These are phyloP conservation scores for Paedocypris micromegethes DNA, from an alignment of 2,797 vertebrate species.

Conservation along the genomic window DNA sequence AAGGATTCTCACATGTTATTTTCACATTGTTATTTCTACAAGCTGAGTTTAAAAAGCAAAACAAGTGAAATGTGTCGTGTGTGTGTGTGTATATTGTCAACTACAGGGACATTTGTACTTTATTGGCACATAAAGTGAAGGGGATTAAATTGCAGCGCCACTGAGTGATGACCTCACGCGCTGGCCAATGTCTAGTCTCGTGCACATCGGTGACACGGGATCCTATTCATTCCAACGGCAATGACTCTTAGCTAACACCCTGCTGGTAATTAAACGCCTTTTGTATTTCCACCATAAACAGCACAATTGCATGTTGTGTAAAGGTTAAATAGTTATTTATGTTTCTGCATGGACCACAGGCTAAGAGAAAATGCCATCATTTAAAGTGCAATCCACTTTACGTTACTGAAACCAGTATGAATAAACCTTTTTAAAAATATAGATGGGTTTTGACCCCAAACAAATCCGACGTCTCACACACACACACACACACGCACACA, in stretches of 20 bases:
- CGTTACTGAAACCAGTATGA: too few relatives aligned
- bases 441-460: too few relatives aligned
- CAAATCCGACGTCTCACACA: too few relatives aligned
- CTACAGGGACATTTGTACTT: not conserved
- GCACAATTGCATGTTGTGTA: slow-evolving; percentile 45
- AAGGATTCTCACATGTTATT: not conserved
- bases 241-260: slow-evolving; percentile 44
- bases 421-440: too few relatives aligned
- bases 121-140: slow-evolving; percentile 20
- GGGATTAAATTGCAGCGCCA: slow-evolving; percentile 46
- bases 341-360: not conserved
- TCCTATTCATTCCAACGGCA: slow-evolving; percentile 46
- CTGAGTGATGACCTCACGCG: slow-evolving; percentile 57
- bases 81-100: not conserved
- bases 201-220: slow-evolving; percentile 51
- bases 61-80: not conserved
- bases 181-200: slow-evolving; percentile 52
- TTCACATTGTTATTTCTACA: not conserved
- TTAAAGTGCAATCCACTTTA: too few relatives aligned
- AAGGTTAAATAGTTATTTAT: slow-evolving; percentile 9
- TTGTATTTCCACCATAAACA: slow-evolving; percentile 44
- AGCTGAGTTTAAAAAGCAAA: slow-evolving; percentile 17
- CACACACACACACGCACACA: too few relatives aligned
- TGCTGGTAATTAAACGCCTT: slow-evolving; percentile 40
- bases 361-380: too few relatives aligned